phyloP scores from a whole-genome alignment of 1,140 invertebrate species.

The Pogonognathellus flavescens region DNA sequence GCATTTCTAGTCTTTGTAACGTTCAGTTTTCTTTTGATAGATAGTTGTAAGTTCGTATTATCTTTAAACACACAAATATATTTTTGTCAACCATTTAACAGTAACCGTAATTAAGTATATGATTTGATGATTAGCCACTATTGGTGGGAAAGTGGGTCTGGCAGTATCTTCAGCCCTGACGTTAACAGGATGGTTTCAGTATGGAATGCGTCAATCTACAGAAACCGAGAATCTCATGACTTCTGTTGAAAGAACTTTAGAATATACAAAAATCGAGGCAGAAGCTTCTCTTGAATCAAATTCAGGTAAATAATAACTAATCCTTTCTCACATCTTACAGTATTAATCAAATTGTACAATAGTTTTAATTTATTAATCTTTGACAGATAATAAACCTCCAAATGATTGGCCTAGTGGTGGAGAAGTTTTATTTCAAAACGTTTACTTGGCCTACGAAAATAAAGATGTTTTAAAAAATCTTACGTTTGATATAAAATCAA shows the following conservation, averaged over 20 bases:
- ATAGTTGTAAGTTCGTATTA: conserved; percentile 9
- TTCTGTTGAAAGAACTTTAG: conserved; percentile 82
- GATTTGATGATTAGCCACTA: conserved; percentile 50
- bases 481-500: conserved; percentile 72
- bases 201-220: conserved; percentile 82
- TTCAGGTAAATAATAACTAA: conserved; percentile 58
- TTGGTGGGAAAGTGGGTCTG: conserved; percentile 61
- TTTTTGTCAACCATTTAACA: no score
- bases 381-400: conserved; percentile 73
- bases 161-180: conserved; percentile 63
- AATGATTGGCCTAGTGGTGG: conserved; percentile 79
- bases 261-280: conserved; percentile 77
- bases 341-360: no score
- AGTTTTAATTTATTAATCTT: not conserved
- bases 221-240: conserved; percentile 89
- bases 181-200: conserved; percentile 74
- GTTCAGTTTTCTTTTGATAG: conserved; percentile 56
- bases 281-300: conserved; percentile 63
- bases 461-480: conserved; percentile 74
- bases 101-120: no score
- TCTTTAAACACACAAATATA: not conserved
- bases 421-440: conserved; percentile 77
- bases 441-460: conserved; percentile 74
- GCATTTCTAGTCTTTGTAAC: conserved; percentile 53
- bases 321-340: conserved; percentile 54